A percentile compares a stretch with the other conserved stretches of the same genome.
phyloP scores from a whole-genome alignment of 2,888 invertebrate genomes.

The Brachyptera risi region DNA sequence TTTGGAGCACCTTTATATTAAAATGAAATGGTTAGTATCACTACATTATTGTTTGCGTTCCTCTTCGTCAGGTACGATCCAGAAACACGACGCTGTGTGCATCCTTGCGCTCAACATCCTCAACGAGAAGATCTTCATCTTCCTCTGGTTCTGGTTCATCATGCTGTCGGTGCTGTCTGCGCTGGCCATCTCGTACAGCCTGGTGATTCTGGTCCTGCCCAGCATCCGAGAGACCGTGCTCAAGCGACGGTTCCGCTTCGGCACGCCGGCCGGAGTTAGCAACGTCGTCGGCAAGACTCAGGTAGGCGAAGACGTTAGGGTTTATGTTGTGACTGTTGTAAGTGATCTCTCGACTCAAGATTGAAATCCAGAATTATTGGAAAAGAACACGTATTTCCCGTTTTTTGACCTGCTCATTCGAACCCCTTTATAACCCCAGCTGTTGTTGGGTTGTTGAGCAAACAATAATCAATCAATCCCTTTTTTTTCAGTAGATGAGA shows the following conservation, averaged over 20 bases:
- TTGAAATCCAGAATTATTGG: too few relatives aligned
- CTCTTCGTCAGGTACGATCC: constrained; percentile 69
- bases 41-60: too few relatives aligned
- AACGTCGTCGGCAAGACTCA: constrained; percentile 75
- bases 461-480: too few relatives aligned
- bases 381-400: too few relatives aligned
- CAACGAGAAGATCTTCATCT: constrained; percentile 90
- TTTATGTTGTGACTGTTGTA: too few relatives aligned
- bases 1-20: too few relatives aligned
- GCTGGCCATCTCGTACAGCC: constrained; percentile 73
- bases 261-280: constrained; percentile 68
- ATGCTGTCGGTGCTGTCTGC: constrained; percentile 71
- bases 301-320: constrained; percentile 55
- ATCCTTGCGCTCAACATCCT: constrained; percentile 85
- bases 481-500: too few relatives aligned
- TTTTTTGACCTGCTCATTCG: too few relatives aligned
- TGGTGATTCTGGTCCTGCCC: constrained; percentile 72
- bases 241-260: constrained; percentile 73
- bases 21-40: too few relatives aligned
- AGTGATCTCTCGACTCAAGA: too few relatives aligned
- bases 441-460: too few relatives aligned
- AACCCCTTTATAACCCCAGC: too few relatives aligned
- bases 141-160: constrained; percentile 91
- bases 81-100: constrained; percentile 81
- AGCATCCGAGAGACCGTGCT: constrained; percentile 77